phyloP scores from a whole-genome alignment of 37 sponge, comb jelly and placozoan genomes.

The Amphimedon queenslandica region DNA sequence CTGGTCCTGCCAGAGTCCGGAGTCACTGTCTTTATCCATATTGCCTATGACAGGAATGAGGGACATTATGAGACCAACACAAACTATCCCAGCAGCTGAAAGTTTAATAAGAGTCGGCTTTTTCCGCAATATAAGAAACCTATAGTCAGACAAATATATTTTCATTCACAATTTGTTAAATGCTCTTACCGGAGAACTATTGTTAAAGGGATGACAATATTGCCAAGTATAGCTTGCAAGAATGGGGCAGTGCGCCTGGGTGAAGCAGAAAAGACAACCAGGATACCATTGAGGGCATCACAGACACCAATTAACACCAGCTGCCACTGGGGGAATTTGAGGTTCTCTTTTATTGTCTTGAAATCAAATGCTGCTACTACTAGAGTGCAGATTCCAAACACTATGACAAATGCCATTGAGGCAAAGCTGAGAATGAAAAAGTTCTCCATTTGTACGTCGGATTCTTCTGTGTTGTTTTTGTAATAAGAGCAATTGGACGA shows the following conservation, averaged over 20 bases:
- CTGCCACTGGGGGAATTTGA: conserved; percentile 62
- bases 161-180: not conserved
- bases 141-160: not conserved
- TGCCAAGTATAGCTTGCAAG: conserved; percentile 67
- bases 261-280: conserved; percentile 59
- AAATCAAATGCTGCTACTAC: not conserved
- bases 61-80: conserved; percentile 44
- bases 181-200: conserved; percentile 21
- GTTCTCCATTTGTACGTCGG: conserved; percentile 31
- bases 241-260: conserved; percentile 55
- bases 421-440: conserved; percentile 63
- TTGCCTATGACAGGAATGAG: conserved; percentile 52
- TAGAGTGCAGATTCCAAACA: conserved; percentile 52
- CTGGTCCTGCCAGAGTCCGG: conserved; percentile 15
- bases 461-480: not conserved
- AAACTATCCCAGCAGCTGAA: conserved; percentile 30
- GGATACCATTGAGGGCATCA: conserved; percentile 66
- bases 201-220: conserved; percentile 62
- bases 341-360: conserved; percentile 19
- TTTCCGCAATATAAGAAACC: conserved; percentile 53
- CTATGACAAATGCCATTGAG: conserved; percentile 57
- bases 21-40: conserved; percentile 7
- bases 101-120: conserved; percentile 44
- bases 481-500: not conserved
- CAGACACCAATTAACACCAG: conserved; percentile 52